These are phyloP conservation scores for Stenopsyche tienmushanensis DNA, from an alignment of 1,140 invertebrate species.

Conservation along the genomic window DNA sequence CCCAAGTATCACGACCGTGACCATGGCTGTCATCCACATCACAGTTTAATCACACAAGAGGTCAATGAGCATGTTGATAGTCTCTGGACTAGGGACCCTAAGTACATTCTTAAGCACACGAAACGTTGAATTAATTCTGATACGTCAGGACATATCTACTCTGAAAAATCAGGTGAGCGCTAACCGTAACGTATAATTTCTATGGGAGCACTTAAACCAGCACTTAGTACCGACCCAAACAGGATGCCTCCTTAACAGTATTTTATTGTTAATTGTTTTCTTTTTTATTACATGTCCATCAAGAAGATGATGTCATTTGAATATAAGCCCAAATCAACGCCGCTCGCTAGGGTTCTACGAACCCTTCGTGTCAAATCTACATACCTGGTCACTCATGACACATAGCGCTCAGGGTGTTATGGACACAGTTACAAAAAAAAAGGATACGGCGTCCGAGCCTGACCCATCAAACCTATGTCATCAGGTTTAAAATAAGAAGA, in stretches of 20 bases:
- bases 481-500: too few relatives aligned
- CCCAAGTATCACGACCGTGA: too few relatives aligned
- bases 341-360: too few relatives aligned
- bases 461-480: too few relatives aligned
- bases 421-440: too few relatives aligned
- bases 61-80: neutral
- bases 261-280: conserved; percentile 40
- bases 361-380: too few relatives aligned
- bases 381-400: too few relatives aligned
- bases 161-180: conserved; percentile 29
- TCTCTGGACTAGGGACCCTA: neutral
- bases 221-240: conserved; percentile 32
- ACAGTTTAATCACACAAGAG: neutral
- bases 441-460: too few relatives aligned
- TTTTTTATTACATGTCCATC: conserved; percentile 32
- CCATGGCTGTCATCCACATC: neutral
- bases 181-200: conserved; percentile 40
- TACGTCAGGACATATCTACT: conserved; percentile 33
- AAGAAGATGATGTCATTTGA: conserved; percentile 36
- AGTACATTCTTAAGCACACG: conserved; percentile 28
- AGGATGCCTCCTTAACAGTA: conserved; percentile 31
- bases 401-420: too few relatives aligned
- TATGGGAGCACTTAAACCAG: conserved; percentile 31
- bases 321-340: conserved; percentile 11
- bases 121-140: conserved; percentile 37